A percentile compares a stretch with the other conserved stretches of the same genome.
Conservation (phyloP, 2,797 vertebrate species). For the Sebastes nivosus region DNA sequence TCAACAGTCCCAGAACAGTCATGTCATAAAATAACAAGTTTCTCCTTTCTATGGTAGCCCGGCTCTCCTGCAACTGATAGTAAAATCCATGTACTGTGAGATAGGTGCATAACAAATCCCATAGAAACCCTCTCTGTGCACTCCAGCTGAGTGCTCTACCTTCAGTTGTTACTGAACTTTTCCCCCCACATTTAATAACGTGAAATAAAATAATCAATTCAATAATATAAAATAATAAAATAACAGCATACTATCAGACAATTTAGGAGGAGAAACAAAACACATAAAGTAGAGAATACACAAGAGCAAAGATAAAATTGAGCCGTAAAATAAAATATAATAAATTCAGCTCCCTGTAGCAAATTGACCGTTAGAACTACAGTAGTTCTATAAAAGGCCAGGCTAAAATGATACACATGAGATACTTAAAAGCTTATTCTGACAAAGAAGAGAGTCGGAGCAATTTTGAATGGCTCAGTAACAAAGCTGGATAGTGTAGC, state of each 20-base stretch:
- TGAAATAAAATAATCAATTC: not conserved
- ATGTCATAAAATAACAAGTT: conserved; percentile 4
- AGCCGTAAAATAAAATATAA: not conserved
- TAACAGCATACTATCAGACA: not conserved
- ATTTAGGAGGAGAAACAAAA: not conserved
- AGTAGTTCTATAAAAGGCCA: not conserved
- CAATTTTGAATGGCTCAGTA: conserved; percentile 33
- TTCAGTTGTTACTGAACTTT: not conserved
- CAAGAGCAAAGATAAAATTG: not conserved
- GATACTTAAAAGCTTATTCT: conserved; percentile 35
- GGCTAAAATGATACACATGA: conserved; percentile 1
- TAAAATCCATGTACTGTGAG: conserved; percentile 6
- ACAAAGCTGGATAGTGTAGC: conserved; percentile 38
- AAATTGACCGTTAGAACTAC: not conserved
- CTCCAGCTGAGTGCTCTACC: not conserved
- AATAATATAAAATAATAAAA: not conserved
- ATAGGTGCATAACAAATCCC: conserved; percentile 22
- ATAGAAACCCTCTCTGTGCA: not conserved
- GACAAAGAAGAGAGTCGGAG: conserved; percentile 29
- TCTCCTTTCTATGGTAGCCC: not conserved
- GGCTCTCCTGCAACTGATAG: not conserved
- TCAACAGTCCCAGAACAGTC: not conserved
- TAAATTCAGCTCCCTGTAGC: not conserved
- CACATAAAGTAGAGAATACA: not conserved
- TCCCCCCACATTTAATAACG: not conserved